phyloP scores from a whole-genome alignment of 2,888 invertebrate species.

The Tinea trinotella region DNA sequence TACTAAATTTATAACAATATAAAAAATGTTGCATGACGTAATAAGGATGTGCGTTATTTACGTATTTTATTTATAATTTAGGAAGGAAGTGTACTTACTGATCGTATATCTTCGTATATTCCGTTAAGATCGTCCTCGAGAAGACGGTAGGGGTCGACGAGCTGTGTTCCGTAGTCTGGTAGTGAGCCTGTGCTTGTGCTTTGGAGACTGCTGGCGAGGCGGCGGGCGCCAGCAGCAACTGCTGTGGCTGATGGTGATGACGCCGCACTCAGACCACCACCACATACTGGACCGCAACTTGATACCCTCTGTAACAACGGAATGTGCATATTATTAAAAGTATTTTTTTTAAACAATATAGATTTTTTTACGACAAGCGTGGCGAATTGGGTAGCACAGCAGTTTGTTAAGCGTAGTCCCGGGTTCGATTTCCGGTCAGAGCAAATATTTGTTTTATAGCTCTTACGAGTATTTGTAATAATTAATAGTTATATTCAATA shows the following conservation, averaged over 20 bases:
- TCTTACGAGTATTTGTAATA: too few relatives aligned
- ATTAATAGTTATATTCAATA: too few relatives aligned
- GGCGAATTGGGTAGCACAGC: too few relatives aligned
- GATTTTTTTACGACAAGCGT: too few relatives aligned
- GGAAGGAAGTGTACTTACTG: conserved; percentile 68
- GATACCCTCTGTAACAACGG: conserved; percentile 50
- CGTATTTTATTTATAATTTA: background rate
- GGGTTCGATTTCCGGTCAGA: too few relatives aligned
- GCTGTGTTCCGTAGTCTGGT: conserved; percentile 78
- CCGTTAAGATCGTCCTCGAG: conserved; percentile 90
- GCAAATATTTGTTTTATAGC: too few relatives aligned
- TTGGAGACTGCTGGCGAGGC: conserved; percentile 78
- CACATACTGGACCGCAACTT: conserved; percentile 38
- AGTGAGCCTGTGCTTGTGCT: conserved; percentile 86
- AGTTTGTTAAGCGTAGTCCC: too few relatives aligned
- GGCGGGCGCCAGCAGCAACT: conserved; percentile 48
- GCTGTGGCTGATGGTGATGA: conserved; percentile 40
- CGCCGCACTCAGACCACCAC: conserved; percentile 46
- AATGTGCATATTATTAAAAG: background rate
- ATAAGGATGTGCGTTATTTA: conserved; percentile 1
- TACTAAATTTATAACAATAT: background rate
- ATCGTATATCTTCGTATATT: conserved; percentile 88
- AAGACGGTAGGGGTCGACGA: conserved; percentile 89
- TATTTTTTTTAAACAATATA: too few relatives aligned
- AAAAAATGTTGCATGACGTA: background rate